Conservation (phyloP, 2,113 vertebrate species). For the Petrocephalus microphthalmus region DNA sequence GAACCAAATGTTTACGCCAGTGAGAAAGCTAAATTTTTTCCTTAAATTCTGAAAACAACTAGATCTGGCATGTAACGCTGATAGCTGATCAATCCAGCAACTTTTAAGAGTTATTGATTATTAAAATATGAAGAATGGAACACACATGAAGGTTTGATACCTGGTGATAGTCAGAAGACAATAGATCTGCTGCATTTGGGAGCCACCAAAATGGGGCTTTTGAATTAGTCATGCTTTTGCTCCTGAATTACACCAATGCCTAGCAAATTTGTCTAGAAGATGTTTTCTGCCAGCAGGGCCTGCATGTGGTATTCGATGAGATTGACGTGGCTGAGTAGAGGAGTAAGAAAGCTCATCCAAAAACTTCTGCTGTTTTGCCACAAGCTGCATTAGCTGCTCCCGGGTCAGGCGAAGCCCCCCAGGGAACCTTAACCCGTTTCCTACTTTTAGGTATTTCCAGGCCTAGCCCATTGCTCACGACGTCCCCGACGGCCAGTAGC, state of each 20-base stretch:
- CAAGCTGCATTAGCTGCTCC: neutral
- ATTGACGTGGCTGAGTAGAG: neutral
- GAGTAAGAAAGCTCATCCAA: neutral
- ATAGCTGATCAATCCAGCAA: too few species aligned
- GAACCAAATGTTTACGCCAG: too few species aligned
- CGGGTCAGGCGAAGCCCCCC: neutral
- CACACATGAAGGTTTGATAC: too few species aligned
- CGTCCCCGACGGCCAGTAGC: neutral
- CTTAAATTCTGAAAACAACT: too few species aligned
- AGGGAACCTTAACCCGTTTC: neutral
- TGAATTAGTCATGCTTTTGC: neutral
- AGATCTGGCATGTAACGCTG: too few species aligned
- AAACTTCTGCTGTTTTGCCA: neutral
- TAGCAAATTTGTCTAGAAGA: neutral
- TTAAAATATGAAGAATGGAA: too few species aligned
- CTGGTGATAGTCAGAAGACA: neutral
- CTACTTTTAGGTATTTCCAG: neutral
- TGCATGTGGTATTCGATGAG: neutral
- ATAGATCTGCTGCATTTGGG: neutral
- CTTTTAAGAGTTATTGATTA: too few species aligned
- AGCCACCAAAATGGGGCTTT: neutral
- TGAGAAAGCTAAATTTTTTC: too few species aligned
- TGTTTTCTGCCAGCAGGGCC: neutral
- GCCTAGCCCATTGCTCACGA: neutral
- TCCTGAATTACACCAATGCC: neutral